phyloP scores from a whole-genome alignment of 2,888 invertebrate species.

The Myathropa florea region DNA sequence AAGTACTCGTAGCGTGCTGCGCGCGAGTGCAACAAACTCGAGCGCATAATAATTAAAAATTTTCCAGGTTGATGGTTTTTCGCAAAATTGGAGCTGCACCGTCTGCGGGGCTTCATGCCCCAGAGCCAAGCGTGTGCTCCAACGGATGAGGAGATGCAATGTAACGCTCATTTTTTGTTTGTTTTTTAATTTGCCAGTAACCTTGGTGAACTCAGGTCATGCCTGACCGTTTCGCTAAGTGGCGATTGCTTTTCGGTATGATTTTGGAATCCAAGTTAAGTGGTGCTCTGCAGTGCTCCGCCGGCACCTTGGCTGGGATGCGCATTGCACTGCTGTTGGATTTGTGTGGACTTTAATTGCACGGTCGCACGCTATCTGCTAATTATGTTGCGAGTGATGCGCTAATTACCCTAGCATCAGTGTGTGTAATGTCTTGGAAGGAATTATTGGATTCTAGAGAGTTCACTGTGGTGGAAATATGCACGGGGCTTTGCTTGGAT shows the following conservation, averaged over 20 bases:
- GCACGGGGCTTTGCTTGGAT: slow-evolving; percentile 3
- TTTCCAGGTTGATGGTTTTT: slow-evolving; percentile 64
- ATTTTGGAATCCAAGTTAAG: slow-evolving; percentile 8
- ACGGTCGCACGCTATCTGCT: slow-evolving; percentile 66
- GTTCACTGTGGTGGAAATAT: slow-evolving; percentile 59
- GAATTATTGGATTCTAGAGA: slow-evolving; percentile 62
- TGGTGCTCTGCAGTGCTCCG: slow-evolving; percentile 40
- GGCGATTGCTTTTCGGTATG: slow-evolving; percentile 36
- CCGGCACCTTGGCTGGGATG: slow-evolving; percentile 25
- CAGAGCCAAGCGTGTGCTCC: slow-evolving; percentile 7
- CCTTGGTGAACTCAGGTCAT: slow-evolving; percentile 70
- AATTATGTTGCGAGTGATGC: slow-evolving; percentile 64
- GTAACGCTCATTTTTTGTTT: background rate
- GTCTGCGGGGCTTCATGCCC: background rate
- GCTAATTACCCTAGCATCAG: slow-evolving; percentile 59
- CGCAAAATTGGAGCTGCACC: slow-evolving; percentile 47
- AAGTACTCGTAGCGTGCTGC: slow-evolving; percentile 28
- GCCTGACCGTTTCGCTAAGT: slow-evolving; percentile 71
- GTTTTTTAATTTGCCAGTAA: slow-evolving; percentile 64
- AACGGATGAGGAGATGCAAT: slow-evolving; percentile 30
- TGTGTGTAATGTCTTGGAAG: slow-evolving; percentile 58
- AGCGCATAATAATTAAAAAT: slow-evolving; percentile 62
- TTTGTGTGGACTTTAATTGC: slow-evolving; percentile 62
- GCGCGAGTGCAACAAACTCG: slow-evolving; percentile 61
- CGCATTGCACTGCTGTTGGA: slow-evolving; percentile 38